Base-by-base conservation (phyloP, 2,797 vertebrate species). In the Capromys pilorides region DNA sequence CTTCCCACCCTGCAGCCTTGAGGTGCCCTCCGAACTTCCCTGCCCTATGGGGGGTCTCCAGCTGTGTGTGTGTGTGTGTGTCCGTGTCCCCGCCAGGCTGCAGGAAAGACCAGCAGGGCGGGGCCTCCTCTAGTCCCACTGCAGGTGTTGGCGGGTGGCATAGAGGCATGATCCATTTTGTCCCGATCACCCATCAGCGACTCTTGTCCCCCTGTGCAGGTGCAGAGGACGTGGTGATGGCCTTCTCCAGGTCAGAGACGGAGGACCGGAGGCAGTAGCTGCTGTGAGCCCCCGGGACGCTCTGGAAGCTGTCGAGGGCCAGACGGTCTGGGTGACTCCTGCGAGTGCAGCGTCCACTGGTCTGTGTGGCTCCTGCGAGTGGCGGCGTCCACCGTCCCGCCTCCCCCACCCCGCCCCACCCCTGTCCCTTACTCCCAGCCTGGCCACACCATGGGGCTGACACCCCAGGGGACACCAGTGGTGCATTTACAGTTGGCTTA, bases 221-320 rank as follows among this genome's bases (percentile, higher is more conserved):
- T 98, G 99, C 99, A 39, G 99, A 99, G 98, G 99, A 99, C 3
- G 99, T 99, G 96, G 99, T 99, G 97, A 99, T 99, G 99, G 99
- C 99, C 0, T 99, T 99, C 98, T 99, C 99, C 95, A 99, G 99
- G 97, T 99, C 99, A 98, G 99, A 99, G 98, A 99, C 99, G 0
- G 99, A 99, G 97, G 99, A 99, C 97, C 98, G 99, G 97, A 98
- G 99, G 94, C 99, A 99, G 99, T 99, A 99, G 99, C 98, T 92
- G 99, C 98, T 92, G 93, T 26, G 64, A 18, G 83, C 92, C 92
- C 92, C 95, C 75, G 92, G 92, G 96, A 97, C 71, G 88, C 91
- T 90, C 96, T 93, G 96, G 96, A 94, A 96, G 90, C 96, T 96
- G 97, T 97, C 93, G 77, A 86, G 97, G 97, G 97, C 97, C 97